Percentiles rank a stretch among this genome's conserved stretches.
phyloP scores from a whole-genome alignment of 2,888 invertebrate species.

The Rhimphoctona megacephalus region DNA sequence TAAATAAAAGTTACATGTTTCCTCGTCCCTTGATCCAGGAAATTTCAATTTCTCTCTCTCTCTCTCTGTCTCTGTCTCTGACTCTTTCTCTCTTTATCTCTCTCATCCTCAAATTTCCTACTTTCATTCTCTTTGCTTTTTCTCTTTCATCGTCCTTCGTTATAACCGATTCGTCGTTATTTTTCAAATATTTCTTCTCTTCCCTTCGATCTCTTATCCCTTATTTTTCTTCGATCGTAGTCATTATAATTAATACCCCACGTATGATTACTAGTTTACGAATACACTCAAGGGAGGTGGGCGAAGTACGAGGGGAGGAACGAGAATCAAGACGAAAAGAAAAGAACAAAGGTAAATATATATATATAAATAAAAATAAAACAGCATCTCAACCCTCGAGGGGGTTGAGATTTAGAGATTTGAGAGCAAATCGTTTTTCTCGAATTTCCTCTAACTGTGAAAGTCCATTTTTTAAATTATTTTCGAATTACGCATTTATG shows the following conservation, averaged over 20 bases:
- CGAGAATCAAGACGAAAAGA: constrained; percentile 39
- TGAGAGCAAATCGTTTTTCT: neutral
- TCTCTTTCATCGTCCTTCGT: neutral
- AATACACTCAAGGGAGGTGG: constrained; percentile 77
- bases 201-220: neutral
- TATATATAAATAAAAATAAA: constrained; percentile 11
- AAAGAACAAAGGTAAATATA: constrained; percentile 25
- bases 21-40: constrained; percentile 76
- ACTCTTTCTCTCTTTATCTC: constrained; percentile 30
- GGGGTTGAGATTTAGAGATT: neutral
- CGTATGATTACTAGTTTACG: constrained; percentile 80
- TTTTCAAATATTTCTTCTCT: neutral
- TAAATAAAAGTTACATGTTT: constrained; percentile 79
- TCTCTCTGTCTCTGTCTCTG: neutral
- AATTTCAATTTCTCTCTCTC: constrained; percentile 67
- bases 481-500: neutral
- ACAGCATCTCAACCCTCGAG: constrained; percentile 26
- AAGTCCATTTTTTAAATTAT: neutral
- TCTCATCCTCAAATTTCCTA: constrained; percentile 6
- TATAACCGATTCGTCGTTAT: neutral
- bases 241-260: constrained; percentile 67
- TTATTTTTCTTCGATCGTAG: neutral
- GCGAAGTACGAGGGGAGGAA: constrained; percentile 68
- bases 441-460: neutral
- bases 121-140: neutral